Conservation (phyloP, 1,140 invertebrate species). For the Idris sp. region DNA sequence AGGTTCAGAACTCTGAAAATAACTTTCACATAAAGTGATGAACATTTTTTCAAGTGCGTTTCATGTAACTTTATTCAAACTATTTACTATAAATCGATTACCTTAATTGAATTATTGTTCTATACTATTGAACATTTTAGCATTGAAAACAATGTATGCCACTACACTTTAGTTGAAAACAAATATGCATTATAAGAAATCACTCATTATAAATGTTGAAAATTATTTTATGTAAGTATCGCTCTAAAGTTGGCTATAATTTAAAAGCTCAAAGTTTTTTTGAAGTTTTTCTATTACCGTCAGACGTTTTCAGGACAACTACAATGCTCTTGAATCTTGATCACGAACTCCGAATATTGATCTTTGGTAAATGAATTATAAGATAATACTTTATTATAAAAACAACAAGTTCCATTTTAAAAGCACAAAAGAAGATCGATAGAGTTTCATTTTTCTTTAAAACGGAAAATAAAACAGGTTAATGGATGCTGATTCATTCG, state of each 20-base stretch:
- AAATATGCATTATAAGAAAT: no score
- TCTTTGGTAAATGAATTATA: constrained; percentile 34
- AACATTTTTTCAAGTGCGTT: constrained; percentile 25
- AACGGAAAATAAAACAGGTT: constrained; percentile 36
- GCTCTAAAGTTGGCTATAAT: constrained; percentile 28
- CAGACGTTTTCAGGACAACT: constrained; percentile 18
- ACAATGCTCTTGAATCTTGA: constrained; percentile 41
- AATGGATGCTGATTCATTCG: constrained; percentile 30
- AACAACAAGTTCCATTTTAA: constrained; percentile 22
- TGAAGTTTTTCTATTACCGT: constrained; percentile 19
- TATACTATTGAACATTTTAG: not conserved
- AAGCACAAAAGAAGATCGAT: constrained; percentile 21
- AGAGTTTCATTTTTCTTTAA: not conserved
- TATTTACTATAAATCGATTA: constrained; percentile 31
- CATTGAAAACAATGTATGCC: constrained; percentile 9
- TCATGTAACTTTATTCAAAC: constrained; percentile 8
- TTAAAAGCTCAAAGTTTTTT: constrained; percentile 29
- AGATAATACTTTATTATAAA: constrained; percentile 39
- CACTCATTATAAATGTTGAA: no score
- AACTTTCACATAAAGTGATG: constrained; percentile 14
- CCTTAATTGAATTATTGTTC: not conserved
- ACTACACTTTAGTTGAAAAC: no score
- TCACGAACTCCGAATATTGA: constrained; percentile 36
- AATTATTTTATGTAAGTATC: no score
- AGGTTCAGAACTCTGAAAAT: constrained; percentile 25